phyloP scores from a whole-genome alignment of 2,113 vertebrate genomes.

The Propithecus coquereli region DNA sequence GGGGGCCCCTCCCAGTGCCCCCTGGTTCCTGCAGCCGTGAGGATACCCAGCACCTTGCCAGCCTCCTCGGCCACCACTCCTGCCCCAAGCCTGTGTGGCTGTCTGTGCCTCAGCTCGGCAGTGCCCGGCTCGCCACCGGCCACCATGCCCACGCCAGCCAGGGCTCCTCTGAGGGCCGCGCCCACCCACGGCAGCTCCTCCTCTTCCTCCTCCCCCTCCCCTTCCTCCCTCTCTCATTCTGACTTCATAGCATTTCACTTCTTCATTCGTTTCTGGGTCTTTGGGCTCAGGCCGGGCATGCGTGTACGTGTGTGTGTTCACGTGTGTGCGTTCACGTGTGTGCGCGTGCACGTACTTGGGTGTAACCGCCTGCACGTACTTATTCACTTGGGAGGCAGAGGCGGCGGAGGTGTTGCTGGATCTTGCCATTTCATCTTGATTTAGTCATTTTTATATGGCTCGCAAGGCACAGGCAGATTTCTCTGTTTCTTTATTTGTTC shows the following conservation, averaged over 20 bases:
- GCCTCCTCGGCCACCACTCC: neutral
- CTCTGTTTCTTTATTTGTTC: conserved; percentile 82
- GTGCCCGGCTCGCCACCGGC: fast-evolving
- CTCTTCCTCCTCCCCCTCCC: neutral
- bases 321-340: fast-evolving
- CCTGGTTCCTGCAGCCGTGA: fast-evolving
- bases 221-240: fast-evolving
- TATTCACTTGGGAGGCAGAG: conserved; percentile 23
- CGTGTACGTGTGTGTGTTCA: fast-evolving
- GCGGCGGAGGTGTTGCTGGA: conserved; percentile 13
- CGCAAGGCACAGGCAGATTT: conserved; percentile 67
- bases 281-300: fast-evolving
- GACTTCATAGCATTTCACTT: too few relatives aligned
- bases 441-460: conserved; percentile 69
- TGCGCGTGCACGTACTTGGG: fast-evolving
- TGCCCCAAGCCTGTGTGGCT: fast-evolving
- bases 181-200: fast-evolving
- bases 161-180: neutral
- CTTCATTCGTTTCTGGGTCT: neutral
- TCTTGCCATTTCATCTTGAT: conserved; percentile 71
- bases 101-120: neutral
- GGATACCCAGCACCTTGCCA: neutral
- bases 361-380: neutral
- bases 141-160: fast-evolving
- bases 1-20: neutral